Base-by-base conservation (phyloP, 2,113 vertebrate species). In the Hypocryptadius cinnamomeus region DNA sequence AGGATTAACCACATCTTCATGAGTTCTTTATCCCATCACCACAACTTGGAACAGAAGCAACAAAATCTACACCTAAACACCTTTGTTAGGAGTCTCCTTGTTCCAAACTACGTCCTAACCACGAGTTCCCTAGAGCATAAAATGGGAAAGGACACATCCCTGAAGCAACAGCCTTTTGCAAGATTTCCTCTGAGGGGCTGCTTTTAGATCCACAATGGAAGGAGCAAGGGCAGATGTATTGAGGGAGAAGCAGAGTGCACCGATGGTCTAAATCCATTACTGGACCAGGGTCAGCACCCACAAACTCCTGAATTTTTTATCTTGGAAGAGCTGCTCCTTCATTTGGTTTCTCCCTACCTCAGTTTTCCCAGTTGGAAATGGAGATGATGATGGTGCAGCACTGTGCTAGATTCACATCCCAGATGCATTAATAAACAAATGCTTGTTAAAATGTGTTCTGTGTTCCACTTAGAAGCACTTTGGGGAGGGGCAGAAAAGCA, bases 261-360 rank as follows among this genome's bases (percentile, higher is more conserved):
- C 0, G 0, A 63, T 8, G 18, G n/a, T 53, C 48, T 65, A 81
- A 84, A 64, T 13, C 83, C 90, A 93, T 89, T 94, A 94, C 24
- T 8, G 5, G 51, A 21, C 24, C 56, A 21, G 27, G 14, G 11
- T 27, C 89, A 94, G 61, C 68, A 88, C 13, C 85, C 79, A 63
- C 39, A 63, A 50, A 57, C 66, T 79, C 71, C 84, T 93, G 74
- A 79, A 79, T 94, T 65, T 94, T 94, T 93, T 28, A 73, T 93
- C 64, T 72, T 57, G 50, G 81, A 87, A 70, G 70, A 91, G 39
- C n/a, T 65, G 63, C 37, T 85, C 54, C 79, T 86, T 84, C 66
- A 15, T 85, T 92, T 77, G 57, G 13, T 57, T 86, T 65, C 60
- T 74, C 72, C 45, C 60, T 65, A 17, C 90, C 86, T 94, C 61